These are phyloP conservation scores for Crypturellus tataupa DNA, from an alignment of 2,797 vertebrate species.

Conservation along the genomic window DNA sequence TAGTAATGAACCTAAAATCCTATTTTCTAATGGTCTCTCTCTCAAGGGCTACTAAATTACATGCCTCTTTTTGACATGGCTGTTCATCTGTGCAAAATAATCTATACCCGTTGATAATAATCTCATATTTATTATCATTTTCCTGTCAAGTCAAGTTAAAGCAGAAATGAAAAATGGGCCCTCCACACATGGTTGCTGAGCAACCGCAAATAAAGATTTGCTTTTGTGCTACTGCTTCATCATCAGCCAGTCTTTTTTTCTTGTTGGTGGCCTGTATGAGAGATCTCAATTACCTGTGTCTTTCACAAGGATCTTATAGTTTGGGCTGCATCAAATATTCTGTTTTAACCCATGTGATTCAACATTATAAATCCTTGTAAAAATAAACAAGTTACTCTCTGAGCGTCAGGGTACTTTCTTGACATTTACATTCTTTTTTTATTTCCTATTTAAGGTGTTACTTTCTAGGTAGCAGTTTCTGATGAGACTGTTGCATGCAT, in stretches of 20 bases:
- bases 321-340: background rate
- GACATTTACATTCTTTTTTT: background rate
- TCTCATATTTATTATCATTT: slow-evolving; percentile 72
- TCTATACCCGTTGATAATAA: slow-evolving; percentile 73
- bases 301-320: background rate
- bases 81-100: slow-evolving; percentile 67
- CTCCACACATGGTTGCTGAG: slow-evolving; percentile 66
- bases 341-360: background rate
- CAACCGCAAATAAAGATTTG: slow-evolving; percentile 71
- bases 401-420: background rate
- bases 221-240: slow-evolving; percentile 37
- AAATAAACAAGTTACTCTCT: background rate
- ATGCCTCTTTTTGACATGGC: slow-evolving; percentile 55
- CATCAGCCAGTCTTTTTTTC: slow-evolving; percentile 39
- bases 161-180: slow-evolving; percentile 58
- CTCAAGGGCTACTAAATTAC: slow-evolving; percentile 47
- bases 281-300: background rate
- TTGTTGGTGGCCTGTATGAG: background rate
- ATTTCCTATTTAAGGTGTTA: background rate
- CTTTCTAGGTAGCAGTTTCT: background rate
- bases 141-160: slow-evolving; percentile 70
- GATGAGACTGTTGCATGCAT: background rate
- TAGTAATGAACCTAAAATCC: slow-evolving; percentile 46
- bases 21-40: slow-evolving; percentile 40
- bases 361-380: background rate